Base-by-base conservation (phyloP, 2,888 invertebrate species). In the Mystacides longicornis region DNA sequence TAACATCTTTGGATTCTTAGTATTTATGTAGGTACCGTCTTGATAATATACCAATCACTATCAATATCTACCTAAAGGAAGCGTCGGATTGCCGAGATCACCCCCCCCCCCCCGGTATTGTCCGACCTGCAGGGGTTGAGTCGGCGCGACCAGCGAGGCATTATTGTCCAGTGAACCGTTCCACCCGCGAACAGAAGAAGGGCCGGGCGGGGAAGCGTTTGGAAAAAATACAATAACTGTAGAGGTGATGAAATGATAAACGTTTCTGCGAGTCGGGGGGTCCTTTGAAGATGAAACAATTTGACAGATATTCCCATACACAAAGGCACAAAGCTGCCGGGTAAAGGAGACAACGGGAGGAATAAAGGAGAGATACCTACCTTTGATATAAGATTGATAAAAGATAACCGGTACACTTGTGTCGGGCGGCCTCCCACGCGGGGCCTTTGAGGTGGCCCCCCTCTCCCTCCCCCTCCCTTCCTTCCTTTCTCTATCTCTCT, bases 351-450 rank as follows among this genome's bases (percentile, higher is more conserved):
- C n/a, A 49, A 19, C 19, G 19, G 5, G 33, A 31, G 20, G 33
- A 16, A 48, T 7, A 21, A 33, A n/a, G 31, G 55, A 45, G 55
- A 49, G 60, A 56, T 58, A 58, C 60, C n/a, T n/a, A n/a, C n/a
- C 58, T 58, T 60, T 60, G 60, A 60, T 60, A 60, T 57, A 58
- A 60, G 60, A 60, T 60, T 60, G 60, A 60, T 60, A 60, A 60
- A 60, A 60, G 60, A 60, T 60, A 60, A 60, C 58, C 60, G 56
- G 49, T 55, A 58, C 56, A 56, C 55, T 49, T 57, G 58, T 58
- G 58, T 56, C 49, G 27, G 50, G 52, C 47, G 55, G 48, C 56
- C 55, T 55, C 54, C 56, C 37, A 37, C 37, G n/a, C n/a, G n/a
- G n/a, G 16, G 37, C 37, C 60, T 60, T 60, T 60, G 58, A 58